Conservation (phyloP, 2,797 vertebrate species). For the Galaxias olidus region DNA sequence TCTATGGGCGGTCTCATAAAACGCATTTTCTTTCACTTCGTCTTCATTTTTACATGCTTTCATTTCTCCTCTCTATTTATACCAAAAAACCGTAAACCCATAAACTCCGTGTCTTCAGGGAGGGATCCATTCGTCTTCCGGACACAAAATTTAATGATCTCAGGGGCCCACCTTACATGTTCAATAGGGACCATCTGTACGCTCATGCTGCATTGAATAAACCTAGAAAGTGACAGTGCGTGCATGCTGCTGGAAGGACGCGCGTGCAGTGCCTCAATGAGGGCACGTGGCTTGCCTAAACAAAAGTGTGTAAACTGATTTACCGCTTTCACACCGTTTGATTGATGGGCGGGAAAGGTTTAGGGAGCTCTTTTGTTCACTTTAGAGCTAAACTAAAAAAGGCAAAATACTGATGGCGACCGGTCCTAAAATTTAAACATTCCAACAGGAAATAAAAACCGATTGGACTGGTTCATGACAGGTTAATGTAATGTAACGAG, state of each 20-base stretch:
- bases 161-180: conserved; percentile 40
- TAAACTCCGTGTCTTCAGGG: conserved; percentile 71
- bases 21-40: conserved; percentile 59
- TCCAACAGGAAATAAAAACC: too few species aligned
- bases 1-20: conserved; percentile 62
- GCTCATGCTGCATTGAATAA: conserved; percentile 52
- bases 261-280: conserved; percentile 41
- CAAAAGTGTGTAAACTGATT: conserved; percentile 57
- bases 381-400: background rate
- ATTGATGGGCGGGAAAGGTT: conserved; percentile 40
- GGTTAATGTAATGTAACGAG: too few species aligned
- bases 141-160: conserved; percentile 75
- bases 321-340: conserved; percentile 43
- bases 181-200: conserved; percentile 75
- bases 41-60: conserved; percentile 70
- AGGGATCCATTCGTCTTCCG: conserved; percentile 72
- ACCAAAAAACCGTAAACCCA: conserved; percentile 64
- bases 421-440: too few species aligned
- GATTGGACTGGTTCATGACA: too few species aligned
- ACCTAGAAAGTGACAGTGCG: conserved; percentile 55
- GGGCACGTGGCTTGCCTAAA: conserved; percentile 22
- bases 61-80: conserved; percentile 64
- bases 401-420: too few species aligned
- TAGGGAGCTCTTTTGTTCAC: conserved; percentile 21
- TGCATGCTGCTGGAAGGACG: conserved; percentile 33